Percentiles rank a stretch among this genome's conserved stretches.
These are phyloP conservation scores for Plectropomus leopardus DNA, from an alignment of 2,113 vertebrate species.

Conservation along the genomic window DNA sequence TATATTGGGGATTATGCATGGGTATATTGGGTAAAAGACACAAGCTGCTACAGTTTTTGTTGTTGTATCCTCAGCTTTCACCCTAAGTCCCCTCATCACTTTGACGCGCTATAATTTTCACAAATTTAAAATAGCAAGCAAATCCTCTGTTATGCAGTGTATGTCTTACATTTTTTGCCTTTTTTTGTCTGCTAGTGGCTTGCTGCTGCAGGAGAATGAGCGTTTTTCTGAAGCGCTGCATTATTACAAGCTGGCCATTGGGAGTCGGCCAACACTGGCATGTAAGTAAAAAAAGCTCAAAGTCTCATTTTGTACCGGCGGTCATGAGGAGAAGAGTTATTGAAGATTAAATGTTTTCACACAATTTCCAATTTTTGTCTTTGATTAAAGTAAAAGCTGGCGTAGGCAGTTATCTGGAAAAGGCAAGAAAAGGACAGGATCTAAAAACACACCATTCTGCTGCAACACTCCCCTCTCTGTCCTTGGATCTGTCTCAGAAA, in stretches of 20 bases:
- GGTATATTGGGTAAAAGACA: conserved; percentile 9
- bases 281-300: conserved; percentile 89
- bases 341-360: not conserved
- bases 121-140: conserved; percentile 7
- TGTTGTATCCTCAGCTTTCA: conserved; percentile 24
- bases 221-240: conserved; percentile 93
- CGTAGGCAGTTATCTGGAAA: no score
- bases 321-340: not conserved
- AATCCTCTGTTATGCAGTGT: not conserved
- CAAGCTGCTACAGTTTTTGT: not conserved
- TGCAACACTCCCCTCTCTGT: no score
- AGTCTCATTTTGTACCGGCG: not conserved
- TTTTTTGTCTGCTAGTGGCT: conserved; percentile 85
- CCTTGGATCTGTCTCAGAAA: no score
- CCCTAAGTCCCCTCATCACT: conserved; percentile 10
- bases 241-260: conserved; percentile 97
- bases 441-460: no score
- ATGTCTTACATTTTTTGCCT: conserved; percentile 4
- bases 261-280: conserved; percentile 96
- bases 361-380: not conserved
- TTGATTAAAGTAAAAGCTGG: not conserved
- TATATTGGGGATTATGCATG: conserved; percentile 7
- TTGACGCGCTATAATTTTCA: conserved; percentile 20
- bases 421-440: no score
- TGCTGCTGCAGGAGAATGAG: conserved; percentile 96